Percentiles rank a stretch among this genome's conserved stretches.
phyloP scores from a whole-genome alignment of 1,140 invertebrate genomes.

The Armadillidium nasatum region DNA sequence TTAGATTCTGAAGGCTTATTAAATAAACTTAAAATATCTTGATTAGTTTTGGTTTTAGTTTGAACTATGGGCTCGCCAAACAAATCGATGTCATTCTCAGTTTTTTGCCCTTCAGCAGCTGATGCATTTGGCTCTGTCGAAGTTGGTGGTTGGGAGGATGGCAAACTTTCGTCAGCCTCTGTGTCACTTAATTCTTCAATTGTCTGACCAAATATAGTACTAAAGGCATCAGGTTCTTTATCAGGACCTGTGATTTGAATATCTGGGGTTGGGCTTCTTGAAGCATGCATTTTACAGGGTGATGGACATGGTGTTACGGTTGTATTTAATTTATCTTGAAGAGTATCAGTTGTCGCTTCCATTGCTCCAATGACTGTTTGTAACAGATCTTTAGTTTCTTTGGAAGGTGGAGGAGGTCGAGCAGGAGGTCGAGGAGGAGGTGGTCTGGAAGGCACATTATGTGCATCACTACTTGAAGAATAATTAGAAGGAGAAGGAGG shows the following conservation, averaged over 20 bases:
- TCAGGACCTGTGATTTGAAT: constrained; percentile 48
- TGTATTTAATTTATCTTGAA: constrained; percentile 72
- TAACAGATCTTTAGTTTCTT: constrained; percentile 76
- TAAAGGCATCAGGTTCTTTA: constrained; percentile 48
- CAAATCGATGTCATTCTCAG: constrained; percentile 45
- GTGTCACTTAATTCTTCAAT: constrained; percentile 39
- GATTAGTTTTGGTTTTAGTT: constrained; percentile 42
- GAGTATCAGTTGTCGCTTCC: constrained; percentile 77
- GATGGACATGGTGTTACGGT: constrained; percentile 53
- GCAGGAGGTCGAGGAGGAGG: constrained; percentile 52
- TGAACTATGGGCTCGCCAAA: constrained; percentile 41
- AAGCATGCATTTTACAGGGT: constrained; percentile 51
- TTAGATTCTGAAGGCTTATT: constrained; percentile 38
- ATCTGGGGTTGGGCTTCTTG: constrained; percentile 76
- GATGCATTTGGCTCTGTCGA: constrained; percentile 21
- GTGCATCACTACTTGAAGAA: constrained; percentile 45
- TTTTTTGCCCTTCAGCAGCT: constrained; percentile 17
- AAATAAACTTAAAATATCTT: constrained; percentile 46
- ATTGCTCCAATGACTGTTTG: constrained; percentile 78
- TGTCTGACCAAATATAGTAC: constrained; percentile 48
- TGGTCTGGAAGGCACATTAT: constrained; percentile 52
- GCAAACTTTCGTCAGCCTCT: constrained; percentile 33
- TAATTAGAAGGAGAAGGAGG: constrained; percentile 41
- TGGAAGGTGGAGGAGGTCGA: constrained; percentile 59
- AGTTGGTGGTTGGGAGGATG: not conserved